These are phyloP conservation scores for Andricus grossulariae DNA, from an alignment of 1,140 invertebrate species.

Conservation along the genomic window DNA sequence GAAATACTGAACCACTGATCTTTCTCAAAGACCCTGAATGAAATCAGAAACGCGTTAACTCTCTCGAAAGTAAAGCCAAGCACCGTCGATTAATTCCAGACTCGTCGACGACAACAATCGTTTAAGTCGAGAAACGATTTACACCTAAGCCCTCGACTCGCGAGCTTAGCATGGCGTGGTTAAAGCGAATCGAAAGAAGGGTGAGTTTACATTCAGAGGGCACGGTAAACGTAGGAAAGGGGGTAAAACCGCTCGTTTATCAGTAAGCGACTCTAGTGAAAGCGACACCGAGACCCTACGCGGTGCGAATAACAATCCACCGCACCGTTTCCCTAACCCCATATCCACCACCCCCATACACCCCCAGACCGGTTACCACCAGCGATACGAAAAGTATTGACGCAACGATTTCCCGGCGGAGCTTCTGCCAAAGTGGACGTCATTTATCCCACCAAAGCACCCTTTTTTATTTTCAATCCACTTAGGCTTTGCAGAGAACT, in stretches of 20 bases:
- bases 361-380: conserved; percentile 40
- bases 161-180: conserved; percentile 33
- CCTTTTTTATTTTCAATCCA: conserved; percentile 70
- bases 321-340: background rate
- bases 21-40: too few species aligned
- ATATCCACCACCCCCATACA: conserved; percentile 29
- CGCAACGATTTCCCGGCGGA: conserved; percentile 34
- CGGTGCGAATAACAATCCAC: conserved; percentile 72
- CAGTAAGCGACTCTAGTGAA: conserved; percentile 74
- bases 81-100: conserved; percentile 61
- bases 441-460: conserved; percentile 54
- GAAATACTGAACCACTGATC: too few species aligned
- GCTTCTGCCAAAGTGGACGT: conserved; percentile 49
- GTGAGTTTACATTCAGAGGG: conserved; percentile 70
- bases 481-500: conserved; percentile 49
- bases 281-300: conserved; percentile 73
- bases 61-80: conserved; percentile 11
- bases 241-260: conserved; percentile 74
- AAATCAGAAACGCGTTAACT: too few species aligned
- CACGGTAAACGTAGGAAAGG: conserved; percentile 43
- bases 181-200: conserved; percentile 57
- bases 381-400: conserved; percentile 62
- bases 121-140: conserved; percentile 67
- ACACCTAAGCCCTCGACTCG: conserved; percentile 47
- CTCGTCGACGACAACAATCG: conserved; percentile 63